A percentile compares a stretch with the other conserved stretches of the same genome.
Evolutionary conservation across 2,888 invertebrate genomes (phyloP).

Genomic region (Drosophila nr. medialis): DNA sequence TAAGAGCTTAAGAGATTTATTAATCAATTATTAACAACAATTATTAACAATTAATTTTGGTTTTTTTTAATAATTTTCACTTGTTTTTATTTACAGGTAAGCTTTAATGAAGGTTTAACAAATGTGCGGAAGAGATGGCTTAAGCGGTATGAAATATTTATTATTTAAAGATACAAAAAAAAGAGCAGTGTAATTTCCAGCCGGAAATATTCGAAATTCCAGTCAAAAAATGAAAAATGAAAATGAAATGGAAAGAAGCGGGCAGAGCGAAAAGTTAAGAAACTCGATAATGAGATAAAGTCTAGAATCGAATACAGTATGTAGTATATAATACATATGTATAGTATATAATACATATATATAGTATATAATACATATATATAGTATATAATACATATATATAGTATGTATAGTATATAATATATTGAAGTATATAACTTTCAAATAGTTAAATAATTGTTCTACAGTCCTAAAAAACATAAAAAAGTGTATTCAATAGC

Average conservation of each 20-base stretch:
- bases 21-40: background rate
- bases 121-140: background rate
- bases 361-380: background rate
- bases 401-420: background rate
- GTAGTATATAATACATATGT: background rate
- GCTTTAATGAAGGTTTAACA: background rate
- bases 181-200: background rate
- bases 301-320: background rate
- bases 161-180: background rate
- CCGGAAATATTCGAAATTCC: background rate
- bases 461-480: background rate
- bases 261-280: background rate
- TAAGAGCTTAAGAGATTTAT: conserved; percentile 6
- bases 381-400: background rate
- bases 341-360: background rate
- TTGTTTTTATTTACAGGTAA: conserved; percentile 29
- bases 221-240: background rate
- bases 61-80: background rate
- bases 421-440: background rate
- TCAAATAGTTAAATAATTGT: background rate
- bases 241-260: background rate
- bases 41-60: background rate
- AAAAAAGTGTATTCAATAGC: background rate
- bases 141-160: conserved; percentile 2
- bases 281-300: background rate